These are phyloP conservation scores for Callipepla squamata DNA, from an alignment of 2,113 vertebrate genomes.

Conservation along the genomic window DNA sequence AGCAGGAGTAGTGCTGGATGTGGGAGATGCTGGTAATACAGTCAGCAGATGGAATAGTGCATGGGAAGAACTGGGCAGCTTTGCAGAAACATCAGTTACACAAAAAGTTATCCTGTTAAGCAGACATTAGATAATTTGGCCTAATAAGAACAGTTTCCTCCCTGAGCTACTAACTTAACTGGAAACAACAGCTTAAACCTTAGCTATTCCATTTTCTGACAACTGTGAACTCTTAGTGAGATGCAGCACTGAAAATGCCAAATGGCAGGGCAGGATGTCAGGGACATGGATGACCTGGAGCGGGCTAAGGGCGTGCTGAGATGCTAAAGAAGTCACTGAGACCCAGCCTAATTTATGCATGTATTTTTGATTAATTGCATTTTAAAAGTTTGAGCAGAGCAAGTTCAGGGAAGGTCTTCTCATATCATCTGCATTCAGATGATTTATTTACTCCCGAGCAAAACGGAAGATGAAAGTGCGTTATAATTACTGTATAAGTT, in stretches of 20 bases:
- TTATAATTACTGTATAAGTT: conserved; percentile 42
- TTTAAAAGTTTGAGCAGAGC: background rate
- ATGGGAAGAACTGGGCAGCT: background rate
- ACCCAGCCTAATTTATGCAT: background rate
- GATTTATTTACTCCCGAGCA: conserved; percentile 17
- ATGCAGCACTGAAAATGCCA: background rate
- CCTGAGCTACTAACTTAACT: background rate
- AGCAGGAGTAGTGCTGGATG: background rate
- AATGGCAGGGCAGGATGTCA: background rate
- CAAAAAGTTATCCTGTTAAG: background rate
- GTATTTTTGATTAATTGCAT: conserved; percentile 1
- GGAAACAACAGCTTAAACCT: background rate
- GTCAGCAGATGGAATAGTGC: background rate
- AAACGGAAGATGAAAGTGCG: conserved; percentile 13
- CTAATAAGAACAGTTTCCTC: background rate
- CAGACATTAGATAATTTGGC: background rate
- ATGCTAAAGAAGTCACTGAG: background rate
- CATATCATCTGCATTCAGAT: background rate
- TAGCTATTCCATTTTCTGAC: background rate
- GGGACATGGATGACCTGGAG: background rate
- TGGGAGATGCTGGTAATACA: background rate
- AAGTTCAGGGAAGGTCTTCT: conserved; percentile 12
- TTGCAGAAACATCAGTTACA: background rate
- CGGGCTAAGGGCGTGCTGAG: background rate
- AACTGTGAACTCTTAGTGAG: background rate